Evolutionary conservation across 2,113 vertebrate species (phyloP).

Genomic region (Apteryx owenii): DNA sequence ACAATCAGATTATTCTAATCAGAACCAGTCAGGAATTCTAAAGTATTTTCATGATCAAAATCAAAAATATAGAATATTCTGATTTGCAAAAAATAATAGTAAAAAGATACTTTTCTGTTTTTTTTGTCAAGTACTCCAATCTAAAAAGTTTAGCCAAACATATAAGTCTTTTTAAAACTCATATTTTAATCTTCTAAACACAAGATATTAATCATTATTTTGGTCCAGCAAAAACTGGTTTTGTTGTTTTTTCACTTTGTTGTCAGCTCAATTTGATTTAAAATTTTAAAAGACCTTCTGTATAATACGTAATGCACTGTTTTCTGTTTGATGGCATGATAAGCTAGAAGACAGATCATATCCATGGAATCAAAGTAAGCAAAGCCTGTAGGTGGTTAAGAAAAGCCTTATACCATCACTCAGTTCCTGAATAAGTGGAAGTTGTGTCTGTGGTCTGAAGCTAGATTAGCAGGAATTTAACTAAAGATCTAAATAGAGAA

Average conservation of each 20-base stretch:
- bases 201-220: not conserved
- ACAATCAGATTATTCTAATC: not conserved
- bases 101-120: not conserved
- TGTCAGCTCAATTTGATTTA: not conserved
- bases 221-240: not conserved
- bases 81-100: not conserved
- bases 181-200: not conserved
- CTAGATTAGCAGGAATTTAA: not conserved
- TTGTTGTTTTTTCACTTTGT: not conserved
- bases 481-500: conserved; percentile 36
- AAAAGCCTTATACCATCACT: not conserved
- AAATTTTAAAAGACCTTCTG: not conserved
- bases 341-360: not conserved
- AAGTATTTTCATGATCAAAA: not conserved
- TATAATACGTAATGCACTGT: not conserved
- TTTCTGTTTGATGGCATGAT: not conserved
- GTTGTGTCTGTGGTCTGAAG: not conserved
- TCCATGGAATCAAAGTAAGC: not conserved
- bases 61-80: not conserved
- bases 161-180: not conserved
- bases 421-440: not conserved
- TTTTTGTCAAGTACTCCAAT: not conserved
- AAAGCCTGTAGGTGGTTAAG: not conserved
- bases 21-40: not conserved
- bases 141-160: not conserved